These are phyloP conservation scores for Parotia lawesii DNA, from an alignment of 2,113 vertebrate species.

Conservation along the genomic window DNA sequence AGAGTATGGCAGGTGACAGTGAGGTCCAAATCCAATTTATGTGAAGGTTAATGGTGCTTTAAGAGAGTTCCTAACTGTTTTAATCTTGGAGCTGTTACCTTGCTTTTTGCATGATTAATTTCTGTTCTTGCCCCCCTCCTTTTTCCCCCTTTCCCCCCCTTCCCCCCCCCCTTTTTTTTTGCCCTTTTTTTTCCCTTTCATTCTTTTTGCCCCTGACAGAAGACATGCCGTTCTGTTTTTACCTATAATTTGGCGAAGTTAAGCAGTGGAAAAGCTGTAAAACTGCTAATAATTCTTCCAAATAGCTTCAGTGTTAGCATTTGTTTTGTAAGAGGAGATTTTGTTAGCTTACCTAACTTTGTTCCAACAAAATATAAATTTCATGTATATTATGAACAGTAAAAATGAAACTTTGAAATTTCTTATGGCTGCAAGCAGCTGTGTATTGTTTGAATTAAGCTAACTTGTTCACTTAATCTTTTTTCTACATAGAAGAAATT, in stretches of 20 bases:
- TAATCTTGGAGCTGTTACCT: not conserved
- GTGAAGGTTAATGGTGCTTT: not conserved
- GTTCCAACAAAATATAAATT: not conserved
- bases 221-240: not conserved
- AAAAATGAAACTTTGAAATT: not conserved
- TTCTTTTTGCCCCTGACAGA: not conserved
- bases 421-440: not conserved
- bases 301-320: not conserved
- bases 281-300: not conserved
- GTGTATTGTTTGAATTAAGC: not conserved
- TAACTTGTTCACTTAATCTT: not conserved
- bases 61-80: not conserved
- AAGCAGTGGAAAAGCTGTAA: not conserved
- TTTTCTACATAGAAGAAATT: not conserved
- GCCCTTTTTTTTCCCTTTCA: not conserved
- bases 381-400: not conserved
- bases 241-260: not conserved
- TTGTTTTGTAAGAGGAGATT: not conserved
- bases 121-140: not conserved
- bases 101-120: not conserved
- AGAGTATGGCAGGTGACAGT: not conserved
- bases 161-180: not conserved
- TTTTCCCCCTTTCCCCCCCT: not conserved
- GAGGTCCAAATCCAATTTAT: not conserved
- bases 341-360: not conserved